Conservation (phyloP, 1,140 invertebrate genomes). For the Galleria mellonella region DNA sequence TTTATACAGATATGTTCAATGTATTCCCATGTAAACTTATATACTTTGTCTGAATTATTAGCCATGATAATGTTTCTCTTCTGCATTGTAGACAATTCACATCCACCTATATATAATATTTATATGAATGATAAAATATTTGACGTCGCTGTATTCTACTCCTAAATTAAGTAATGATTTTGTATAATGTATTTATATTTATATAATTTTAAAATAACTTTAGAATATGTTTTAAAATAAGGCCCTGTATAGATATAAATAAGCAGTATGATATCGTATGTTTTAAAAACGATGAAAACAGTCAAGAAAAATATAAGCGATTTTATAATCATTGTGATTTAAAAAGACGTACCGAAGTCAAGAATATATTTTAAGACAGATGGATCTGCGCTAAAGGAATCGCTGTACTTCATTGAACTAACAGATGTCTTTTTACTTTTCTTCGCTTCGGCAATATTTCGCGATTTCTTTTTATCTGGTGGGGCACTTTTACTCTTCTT, state of each 20-base stretch:
- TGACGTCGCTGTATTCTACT: too few species aligned
- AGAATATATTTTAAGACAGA: slow-evolving; percentile 51
- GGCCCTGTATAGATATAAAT: too few species aligned
- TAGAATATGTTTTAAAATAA: neutral
- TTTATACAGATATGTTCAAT: slow-evolving; percentile 39
- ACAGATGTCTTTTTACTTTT: slow-evolving; percentile 33
- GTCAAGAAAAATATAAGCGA: too few species aligned
- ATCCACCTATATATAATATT: slow-evolving; percentile 31
- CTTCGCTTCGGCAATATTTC: slow-evolving; percentile 21
- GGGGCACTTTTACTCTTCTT: slow-evolving; percentile 46
- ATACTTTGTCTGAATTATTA: slow-evolving; percentile 63
- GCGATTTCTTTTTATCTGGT: slow-evolving; percentile 28
- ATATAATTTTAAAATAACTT: neutral
- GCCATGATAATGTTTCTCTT: slow-evolving; percentile 53
- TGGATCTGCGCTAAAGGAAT: slow-evolving; percentile 20
- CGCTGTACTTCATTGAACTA: slow-evolving; percentile 31
- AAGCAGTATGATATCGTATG: too few species aligned
- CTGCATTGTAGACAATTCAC: slow-evolving; percentile 41
- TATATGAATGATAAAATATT: too few species aligned
- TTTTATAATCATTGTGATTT: too few species aligned
- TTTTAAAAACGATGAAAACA: too few species aligned
- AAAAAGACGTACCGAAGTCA: slow-evolving; percentile 39
- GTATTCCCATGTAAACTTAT: slow-evolving; percentile 50
- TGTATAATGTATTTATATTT: neutral
- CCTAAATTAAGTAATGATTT: too few species aligned